Evolutionary conservation across 2,888 invertebrate species (phyloP).

Genomic region (Ochropleura leucogaster): DNA sequence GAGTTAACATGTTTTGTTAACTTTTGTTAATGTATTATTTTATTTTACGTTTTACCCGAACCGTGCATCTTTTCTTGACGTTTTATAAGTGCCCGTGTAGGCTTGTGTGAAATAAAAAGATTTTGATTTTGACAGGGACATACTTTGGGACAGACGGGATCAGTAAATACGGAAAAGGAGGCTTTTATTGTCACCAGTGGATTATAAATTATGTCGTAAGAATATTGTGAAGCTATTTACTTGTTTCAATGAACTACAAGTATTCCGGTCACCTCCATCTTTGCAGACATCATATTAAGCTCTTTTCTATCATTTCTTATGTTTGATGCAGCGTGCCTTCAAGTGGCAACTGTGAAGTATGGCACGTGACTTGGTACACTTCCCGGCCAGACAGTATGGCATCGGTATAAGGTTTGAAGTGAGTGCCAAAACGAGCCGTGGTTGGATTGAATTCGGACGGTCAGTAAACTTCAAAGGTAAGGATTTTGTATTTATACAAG

Average conservation of each 20-base stretch:
- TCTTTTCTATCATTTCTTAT: constrained; percentile 8
- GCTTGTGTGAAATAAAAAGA: too few species aligned
- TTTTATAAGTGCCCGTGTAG: too few species aligned
- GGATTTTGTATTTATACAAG: neutral
- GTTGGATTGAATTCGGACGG: constrained; percentile 28
- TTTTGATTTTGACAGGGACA: too few species aligned
- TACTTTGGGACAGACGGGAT: neutral
- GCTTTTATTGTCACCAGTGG: too few species aligned
- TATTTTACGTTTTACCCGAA: too few species aligned
- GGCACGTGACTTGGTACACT: constrained; percentile 35
- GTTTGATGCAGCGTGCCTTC: constrained; percentile 12
- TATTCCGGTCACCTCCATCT: neutral
- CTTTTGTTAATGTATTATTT: too few species aligned
- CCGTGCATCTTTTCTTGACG: too few species aligned
- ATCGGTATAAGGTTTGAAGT: neutral
- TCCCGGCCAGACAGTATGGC: constrained; percentile 11
- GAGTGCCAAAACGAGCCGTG: constrained; percentile 27
- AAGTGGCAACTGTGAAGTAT: constrained; percentile 9
- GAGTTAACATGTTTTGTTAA: too few species aligned
- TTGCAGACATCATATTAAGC: neutral
- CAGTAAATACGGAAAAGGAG: neutral
- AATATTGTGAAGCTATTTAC: too few species aligned
- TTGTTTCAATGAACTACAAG: neutral
- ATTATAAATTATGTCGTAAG: too few species aligned
- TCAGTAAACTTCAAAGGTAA: neutral